Base-by-base conservation (phyloP, 2,113 vertebrate genomes). In the Rhynchomys soricoides region DNA sequence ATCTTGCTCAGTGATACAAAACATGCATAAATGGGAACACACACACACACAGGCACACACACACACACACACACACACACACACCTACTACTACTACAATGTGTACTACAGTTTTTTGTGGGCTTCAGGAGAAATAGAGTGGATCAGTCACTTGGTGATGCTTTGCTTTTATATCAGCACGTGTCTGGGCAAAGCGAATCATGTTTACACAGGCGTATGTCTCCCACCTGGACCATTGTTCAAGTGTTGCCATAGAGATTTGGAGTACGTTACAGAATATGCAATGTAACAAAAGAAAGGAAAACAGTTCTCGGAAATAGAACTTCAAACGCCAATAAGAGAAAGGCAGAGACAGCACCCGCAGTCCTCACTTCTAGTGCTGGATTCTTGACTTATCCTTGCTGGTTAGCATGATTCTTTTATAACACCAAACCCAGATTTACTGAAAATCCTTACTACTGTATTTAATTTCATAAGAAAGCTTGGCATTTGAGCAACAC, bases 381-480 rank as follows among this genome's bases (percentile, higher is more conserved):
- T 91, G 68, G 15, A 59, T 89, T 78, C 7, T 74, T 78, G 90
- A 94, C 73, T 11, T 75, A 70, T 93, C 77, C 89, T 90, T 97
- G 82, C 90, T 34, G n/a, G 45, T 70, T 66, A 74, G 94, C 17
- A 0, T 2, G 29, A 26, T 34, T 24, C n/a, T 77, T 86, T 89
- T 88, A 87, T 19, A 2, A 68, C 43, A 74, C 85, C 71, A 73
- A 90, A 15, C 78, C 94, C 81, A 19, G 19, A 48, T 1, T 50
- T 97, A 55, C 73, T 87, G 77, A 79, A 52, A 45, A 24, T 59
- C 31, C 29, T 78, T 93, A 45, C 29, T 55, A 37, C 59, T 87
- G 7, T 70, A 8, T 95, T 97, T 10, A 3, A 26, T 40, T 96
- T 97, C 96, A 4, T 94, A 95, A 59, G 43, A 92, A 94, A 77